Conservation (phyloP, 2,888 invertebrate species). For the Dryococelus australis region DNA sequence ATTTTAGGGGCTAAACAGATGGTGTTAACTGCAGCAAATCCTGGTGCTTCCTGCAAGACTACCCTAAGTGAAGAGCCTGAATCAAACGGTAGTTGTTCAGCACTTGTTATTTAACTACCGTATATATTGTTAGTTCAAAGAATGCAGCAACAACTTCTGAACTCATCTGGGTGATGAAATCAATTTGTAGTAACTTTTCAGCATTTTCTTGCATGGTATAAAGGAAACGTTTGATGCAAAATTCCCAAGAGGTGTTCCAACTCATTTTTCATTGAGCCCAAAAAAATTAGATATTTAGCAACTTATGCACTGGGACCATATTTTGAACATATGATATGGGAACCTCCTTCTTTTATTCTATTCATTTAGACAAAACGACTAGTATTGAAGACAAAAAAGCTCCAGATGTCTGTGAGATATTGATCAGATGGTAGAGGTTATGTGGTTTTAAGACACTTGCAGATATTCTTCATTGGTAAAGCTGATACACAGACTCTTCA, state of each 20-base stretch:
- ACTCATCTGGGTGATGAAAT: background rate
- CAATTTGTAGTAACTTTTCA: background rate
- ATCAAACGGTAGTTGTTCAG: background rate
- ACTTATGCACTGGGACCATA: too few species aligned
- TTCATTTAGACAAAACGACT: too few species aligned
- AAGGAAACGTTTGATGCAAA: background rate
- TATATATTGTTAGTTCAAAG: background rate
- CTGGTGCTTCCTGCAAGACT: background rate
- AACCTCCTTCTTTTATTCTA: too few species aligned
- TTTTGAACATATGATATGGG: too few species aligned
- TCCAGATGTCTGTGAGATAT: too few species aligned
- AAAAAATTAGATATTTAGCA: too few species aligned
- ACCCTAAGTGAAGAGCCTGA: background rate
- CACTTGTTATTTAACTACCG: background rate
- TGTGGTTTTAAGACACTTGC: background rate
- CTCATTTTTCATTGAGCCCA: too few species aligned
- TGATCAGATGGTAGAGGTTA: background rate
- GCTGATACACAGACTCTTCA: background rate
- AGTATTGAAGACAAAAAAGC: too few species aligned
- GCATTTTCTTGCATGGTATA: background rate
- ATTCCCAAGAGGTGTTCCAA: background rate
- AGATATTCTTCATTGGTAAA: background rate
- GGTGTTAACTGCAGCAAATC: background rate
- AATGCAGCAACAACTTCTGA: background rate
- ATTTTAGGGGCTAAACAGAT: constrained; percentile 11